These are phyloP conservation scores for Epizoanthus rinbou DNA, from an alignment of 92 coral and sea anemone genomes.

Conservation along the genomic window DNA sequence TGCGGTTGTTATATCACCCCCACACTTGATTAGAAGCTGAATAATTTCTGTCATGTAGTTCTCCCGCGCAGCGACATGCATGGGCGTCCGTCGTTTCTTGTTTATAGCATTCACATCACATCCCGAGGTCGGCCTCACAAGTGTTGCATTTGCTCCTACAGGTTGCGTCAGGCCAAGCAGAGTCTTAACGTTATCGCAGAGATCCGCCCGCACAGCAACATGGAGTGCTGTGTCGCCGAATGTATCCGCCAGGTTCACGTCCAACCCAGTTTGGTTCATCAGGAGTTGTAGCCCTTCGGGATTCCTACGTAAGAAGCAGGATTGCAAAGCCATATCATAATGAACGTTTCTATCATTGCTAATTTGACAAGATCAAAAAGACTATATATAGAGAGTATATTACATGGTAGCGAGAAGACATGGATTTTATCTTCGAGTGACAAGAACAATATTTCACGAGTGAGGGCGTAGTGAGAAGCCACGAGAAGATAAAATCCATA, in stretches of 20 bases:
- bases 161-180: not conserved
- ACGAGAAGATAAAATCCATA: too few species aligned
- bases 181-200: not conserved
- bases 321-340: not conserved
- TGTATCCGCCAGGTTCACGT: slow-evolving; percentile 17
- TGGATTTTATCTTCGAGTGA: too few species aligned
- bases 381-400: too few species aligned
- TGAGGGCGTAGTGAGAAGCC: too few species aligned
- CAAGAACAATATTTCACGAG: too few species aligned
- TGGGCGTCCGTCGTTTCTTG: slow-evolving; percentile 28
- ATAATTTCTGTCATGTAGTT: slow-evolving; percentile 14
- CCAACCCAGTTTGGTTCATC: slow-evolving; percentile 9
- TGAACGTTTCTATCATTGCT: not conserved
- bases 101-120: slow-evolving; percentile 23
- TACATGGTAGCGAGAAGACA: too few species aligned
- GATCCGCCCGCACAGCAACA: slow-evolving; percentile 12
- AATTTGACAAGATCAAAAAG: too few species aligned
- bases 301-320: not conserved
- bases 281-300: slow-evolving; percentile 9
- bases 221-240: slow-evolving; percentile 30
- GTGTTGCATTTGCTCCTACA: not conserved
- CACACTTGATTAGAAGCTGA: slow-evolving; percentile 6
- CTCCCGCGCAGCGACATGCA: slow-evolving; percentile 22
- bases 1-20: slow-evolving; percentile 5
- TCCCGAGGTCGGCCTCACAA: not conserved